Base-by-base conservation (phyloP, 2,888 invertebrate genomes). In the Sarcophaga caerulescens region DNA sequence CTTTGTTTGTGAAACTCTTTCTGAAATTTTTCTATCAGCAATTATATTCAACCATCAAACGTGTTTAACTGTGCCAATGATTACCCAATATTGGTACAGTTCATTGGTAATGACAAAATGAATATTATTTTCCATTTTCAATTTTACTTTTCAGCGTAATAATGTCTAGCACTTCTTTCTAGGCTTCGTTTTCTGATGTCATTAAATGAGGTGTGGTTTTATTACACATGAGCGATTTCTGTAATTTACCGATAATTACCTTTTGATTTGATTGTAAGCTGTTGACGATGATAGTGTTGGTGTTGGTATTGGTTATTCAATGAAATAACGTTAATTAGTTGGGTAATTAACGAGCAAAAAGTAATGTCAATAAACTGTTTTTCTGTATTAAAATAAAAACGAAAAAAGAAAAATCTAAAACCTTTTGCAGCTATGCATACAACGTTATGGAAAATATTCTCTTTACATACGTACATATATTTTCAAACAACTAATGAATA, bases 271-370 rank as follows among this genome's bases (percentile, higher is more conserved):
- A 69, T 76, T 77, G 76, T 65, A 35, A 35, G 45, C 52, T 81
- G 74, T 52, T 66, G 59, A 69, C 45, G 63, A 47, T 65, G 73
- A 35, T 35, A 35, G 60, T 47, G 17, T 35, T 60, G 62, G 60
- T 62, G 17, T 35, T 11, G 14, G 59, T 19, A 21, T 60, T 60
- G 57, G 71, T 65, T 77, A 59, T 73, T 73, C 60, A 81, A 74
- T 79, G 77, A 84, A 81, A 84, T 78, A 81, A 84, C 74, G 78
- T 84, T 86, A 84, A 86, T 86, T 86, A 86, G 84, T 86, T 84
- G 65, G 65, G 77, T 84, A 86, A 86, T 86, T 86, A 86, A 77
- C 77, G 83, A 70, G 65, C 65, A 74, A 71, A 83, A 81, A 75
- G 81, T 66, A 71, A 68, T 75, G 86, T 86, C 83, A 86, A 86